These are phyloP conservation scores for Heliangelus exortis DNA, from an alignment of 2,797 vertebrate species.

Conservation along the genomic window DNA sequence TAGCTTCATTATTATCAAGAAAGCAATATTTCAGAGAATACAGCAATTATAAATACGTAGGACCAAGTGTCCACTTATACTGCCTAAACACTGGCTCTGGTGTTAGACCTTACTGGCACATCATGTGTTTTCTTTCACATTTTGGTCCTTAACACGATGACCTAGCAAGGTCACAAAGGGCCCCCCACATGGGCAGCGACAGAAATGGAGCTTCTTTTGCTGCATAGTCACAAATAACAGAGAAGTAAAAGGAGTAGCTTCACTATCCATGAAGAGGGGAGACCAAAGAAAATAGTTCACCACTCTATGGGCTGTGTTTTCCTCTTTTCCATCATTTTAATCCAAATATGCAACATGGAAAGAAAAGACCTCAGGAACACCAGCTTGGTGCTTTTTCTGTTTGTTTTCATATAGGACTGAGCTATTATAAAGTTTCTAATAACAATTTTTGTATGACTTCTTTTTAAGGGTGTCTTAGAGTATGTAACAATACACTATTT, in stretches of 20 bases:
- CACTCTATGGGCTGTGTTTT: not conserved
- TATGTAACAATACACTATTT: not conserved
- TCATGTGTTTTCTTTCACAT: not conserved
- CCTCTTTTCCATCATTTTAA: fast-evolving
- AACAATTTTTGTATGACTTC: not conserved
- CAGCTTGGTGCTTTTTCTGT: not conserved
- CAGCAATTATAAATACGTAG: not conserved
- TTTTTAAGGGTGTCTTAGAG: not conserved
- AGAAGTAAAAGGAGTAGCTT: not conserved
- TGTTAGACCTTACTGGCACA: not conserved
- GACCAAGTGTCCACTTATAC: not conserved
- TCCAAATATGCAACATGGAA: not conserved
- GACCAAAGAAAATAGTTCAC: not conserved
- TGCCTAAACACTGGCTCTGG: not conserved
- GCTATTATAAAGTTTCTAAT: not conserved
- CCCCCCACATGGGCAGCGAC: not conserved
- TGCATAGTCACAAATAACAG: not conserved
- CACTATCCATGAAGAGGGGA: not conserved
- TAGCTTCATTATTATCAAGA: not conserved
- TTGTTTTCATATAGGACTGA: not conserved
- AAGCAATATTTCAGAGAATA: not conserved
- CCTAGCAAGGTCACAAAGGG: not conserved
- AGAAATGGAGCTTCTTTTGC: not conserved
- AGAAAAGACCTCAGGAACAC: not conserved
- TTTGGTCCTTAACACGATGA: not conserved